A percentile compares a stretch with the other conserved stretches of the same genome.
These are phyloP conservation scores for Gracilinanus agilis DNA, from an alignment of 2,113 vertebrate species.

Conservation along the genomic window DNA sequence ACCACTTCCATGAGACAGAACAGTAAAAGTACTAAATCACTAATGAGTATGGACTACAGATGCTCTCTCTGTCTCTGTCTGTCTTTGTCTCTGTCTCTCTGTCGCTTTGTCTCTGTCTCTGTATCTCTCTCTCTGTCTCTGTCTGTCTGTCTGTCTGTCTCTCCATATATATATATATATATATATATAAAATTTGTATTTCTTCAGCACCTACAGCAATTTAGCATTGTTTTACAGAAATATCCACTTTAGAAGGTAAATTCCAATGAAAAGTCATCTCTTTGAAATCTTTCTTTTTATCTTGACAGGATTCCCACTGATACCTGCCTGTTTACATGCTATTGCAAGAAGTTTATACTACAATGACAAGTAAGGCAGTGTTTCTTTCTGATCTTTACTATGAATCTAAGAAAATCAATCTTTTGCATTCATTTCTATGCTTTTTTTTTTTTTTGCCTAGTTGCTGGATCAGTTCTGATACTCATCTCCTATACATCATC, in stretches of 20 bases:
- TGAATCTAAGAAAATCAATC: neutral
- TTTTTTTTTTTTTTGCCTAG: constrained; percentile 79
- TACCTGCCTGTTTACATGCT: constrained; percentile 95
- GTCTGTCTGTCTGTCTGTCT: no score
- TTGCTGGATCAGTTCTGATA: constrained; percentile 99
- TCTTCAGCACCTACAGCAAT: neutral
- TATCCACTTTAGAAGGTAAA: neutral
- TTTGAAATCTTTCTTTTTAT: constrained; percentile 34
- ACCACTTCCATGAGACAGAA: neutral
- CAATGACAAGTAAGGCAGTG: constrained; percentile 95
- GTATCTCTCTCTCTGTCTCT: no score
- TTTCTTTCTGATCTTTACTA: constrained; percentile 30
- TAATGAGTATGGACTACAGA: neutral
- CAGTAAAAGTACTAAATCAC: neutral
- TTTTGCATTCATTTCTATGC: constrained; percentile 9
- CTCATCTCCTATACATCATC: constrained; percentile 97
- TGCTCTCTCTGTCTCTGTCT: no score
- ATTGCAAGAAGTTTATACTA: constrained; percentile 96
- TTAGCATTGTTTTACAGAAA: neutral
- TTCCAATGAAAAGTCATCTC: neutral
- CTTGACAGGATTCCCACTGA: constrained; percentile 93
- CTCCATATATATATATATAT: no score
- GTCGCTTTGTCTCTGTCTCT: no score
- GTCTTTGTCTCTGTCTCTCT: no score
- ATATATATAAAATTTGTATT: neutral